Conservation (phyloP, 2,888 invertebrate genomes). For the Xanthorhoe designata region DNA sequence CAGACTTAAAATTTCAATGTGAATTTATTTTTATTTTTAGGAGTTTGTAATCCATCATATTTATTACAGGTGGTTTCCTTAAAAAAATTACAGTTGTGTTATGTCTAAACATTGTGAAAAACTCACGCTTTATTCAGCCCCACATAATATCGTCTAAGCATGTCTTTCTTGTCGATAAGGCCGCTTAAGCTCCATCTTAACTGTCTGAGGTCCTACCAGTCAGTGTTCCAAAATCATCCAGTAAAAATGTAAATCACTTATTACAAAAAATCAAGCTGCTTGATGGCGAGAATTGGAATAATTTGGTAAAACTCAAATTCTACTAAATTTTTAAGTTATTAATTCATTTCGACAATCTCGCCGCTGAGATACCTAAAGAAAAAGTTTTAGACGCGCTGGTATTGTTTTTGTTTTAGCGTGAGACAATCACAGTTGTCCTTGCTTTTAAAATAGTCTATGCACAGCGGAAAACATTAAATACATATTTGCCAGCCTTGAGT, state of each 20-base stretch:
- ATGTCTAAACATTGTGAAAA: too few species aligned
- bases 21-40: not conserved
- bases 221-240: too few species aligned
- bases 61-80: not conserved
- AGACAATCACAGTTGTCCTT: constrained; percentile 26
- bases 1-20: not conserved
- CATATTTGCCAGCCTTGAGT: constrained; percentile 30
- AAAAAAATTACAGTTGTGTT: too few species aligned
- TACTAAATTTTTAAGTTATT: not conserved
- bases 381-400: constrained; percentile 1
- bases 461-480: constrained; percentile 30
- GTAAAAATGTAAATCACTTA: too few species aligned
- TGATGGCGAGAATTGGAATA: not conserved
- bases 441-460: constrained; percentile 23
- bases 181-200: too few species aligned
- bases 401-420: constrained; percentile 19
- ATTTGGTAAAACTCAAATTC: not conserved
- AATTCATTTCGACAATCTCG: not conserved
- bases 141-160: too few species aligned
- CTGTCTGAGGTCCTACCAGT: too few species aligned
- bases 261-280: too few species aligned
- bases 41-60: not conserved
- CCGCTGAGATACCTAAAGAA: not conserved
- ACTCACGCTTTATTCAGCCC: too few species aligned
- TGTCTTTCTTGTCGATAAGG: too few species aligned